phyloP scores from a whole-genome alignment of 2,888 invertebrate genomes.

The Lithophane ornitopus region DNA sequence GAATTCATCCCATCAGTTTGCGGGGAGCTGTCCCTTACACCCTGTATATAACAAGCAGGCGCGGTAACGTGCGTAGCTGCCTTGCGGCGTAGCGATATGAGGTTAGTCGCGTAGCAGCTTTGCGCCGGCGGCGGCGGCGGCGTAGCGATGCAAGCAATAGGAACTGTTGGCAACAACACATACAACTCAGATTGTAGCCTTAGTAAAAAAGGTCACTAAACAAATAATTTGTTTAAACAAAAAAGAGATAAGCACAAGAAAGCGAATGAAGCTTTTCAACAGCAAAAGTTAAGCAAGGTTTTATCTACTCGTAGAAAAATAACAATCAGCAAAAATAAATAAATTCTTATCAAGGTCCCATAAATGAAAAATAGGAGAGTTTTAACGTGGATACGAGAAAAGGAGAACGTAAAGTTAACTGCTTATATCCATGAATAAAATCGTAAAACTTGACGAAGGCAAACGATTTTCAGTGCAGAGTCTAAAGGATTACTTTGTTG shows the following conservation, averaged over 20 bases:
- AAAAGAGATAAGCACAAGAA: not conserved
- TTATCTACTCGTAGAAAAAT: not conserved
- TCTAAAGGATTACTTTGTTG: conserved; percentile 53
- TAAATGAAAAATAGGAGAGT: conserved; percentile 37
- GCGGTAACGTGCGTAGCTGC: not conserved
- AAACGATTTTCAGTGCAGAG: conserved; percentile 23
- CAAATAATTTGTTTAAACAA: not conserved
- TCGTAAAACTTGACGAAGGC: conserved; percentile 45
- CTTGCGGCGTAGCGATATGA: not conserved
- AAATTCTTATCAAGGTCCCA: conserved; percentile 20
- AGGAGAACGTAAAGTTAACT: conserved; percentile 34
- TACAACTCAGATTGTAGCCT: not conserved
- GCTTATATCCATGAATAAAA: conserved; percentile 51
- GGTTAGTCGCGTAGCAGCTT: not conserved
- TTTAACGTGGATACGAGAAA: conserved; percentile 31
- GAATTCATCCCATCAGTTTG: too few species aligned
- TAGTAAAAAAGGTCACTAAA: not conserved
- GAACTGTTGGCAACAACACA: conserved; percentile 1
- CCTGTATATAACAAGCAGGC: not conserved
- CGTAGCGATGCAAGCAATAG: not conserved
- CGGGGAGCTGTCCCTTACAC: too few species aligned
- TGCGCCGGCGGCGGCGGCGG: not conserved
- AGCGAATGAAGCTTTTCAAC: not conserved
- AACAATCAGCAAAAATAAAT: conserved; percentile 24
- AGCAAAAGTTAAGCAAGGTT: not conserved